Conservation (phyloP, 1,140 invertebrate species). For the Diachasma alloeum region DNA sequence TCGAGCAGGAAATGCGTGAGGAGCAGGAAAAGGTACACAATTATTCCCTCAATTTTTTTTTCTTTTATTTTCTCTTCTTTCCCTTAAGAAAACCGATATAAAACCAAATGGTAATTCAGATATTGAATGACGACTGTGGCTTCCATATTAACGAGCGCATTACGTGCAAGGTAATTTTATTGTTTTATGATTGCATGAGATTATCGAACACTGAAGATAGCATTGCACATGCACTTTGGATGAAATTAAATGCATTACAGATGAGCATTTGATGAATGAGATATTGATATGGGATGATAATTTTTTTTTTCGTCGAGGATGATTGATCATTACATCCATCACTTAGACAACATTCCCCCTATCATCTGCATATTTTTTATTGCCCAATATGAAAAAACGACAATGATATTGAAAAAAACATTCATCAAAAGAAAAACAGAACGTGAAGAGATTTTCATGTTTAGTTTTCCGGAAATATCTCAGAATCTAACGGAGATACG, state of each 20-base stretch:
- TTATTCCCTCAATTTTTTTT: slow-evolving; percentile 23
- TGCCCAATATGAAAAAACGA: too few species aligned
- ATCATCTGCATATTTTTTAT: too few species aligned
- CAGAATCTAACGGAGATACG: too few species aligned
- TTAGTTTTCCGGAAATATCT: too few species aligned
- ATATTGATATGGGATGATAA: not conserved
- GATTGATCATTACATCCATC: too few species aligned
- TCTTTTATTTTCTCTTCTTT: slow-evolving; percentile 6
- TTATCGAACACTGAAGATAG: not conserved
- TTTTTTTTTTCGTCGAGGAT: not conserved
- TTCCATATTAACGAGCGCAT: not conserved
- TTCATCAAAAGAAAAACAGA: too few species aligned
- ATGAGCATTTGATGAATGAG: too few species aligned
- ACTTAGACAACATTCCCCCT: too few species aligned
- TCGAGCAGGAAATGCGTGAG: slow-evolving; percentile 70
- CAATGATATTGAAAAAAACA: too few species aligned
- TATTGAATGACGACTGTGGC: not conserved
- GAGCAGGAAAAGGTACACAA: slow-evolving; percentile 70
- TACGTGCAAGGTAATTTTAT: not conserved
- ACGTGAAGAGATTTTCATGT: too few species aligned
- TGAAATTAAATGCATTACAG: not conserved
- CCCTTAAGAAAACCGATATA: slow-evolving; percentile 4
- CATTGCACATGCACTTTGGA: not conserved
- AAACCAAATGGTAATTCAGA: not conserved
- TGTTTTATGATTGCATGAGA: not conserved